A percentile compares a stretch with the other conserved stretches of the same genome.
phyloP scores from a whole-genome alignment of 2,797 vertebrate genomes.

The Hafferia zeledoni region DNA sequence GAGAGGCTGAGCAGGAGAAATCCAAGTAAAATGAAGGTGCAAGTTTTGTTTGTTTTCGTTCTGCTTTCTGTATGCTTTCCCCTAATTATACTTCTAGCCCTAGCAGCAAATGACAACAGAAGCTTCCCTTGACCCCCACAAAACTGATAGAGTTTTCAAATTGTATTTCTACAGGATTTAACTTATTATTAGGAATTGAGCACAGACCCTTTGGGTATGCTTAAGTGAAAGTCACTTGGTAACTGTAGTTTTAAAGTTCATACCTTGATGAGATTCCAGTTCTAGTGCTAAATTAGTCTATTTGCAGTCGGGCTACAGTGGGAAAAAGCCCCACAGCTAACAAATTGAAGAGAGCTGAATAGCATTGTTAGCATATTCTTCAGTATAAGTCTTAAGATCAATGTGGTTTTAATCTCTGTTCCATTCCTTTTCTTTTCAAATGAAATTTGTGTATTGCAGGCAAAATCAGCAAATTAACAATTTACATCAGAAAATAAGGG shows the following conservation, averaged over 20 bases:
- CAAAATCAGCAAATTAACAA: slow-evolving; percentile 94
- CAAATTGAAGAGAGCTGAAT: not conserved
- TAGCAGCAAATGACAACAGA: not conserved
- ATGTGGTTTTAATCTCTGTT: not conserved
- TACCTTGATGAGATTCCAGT: not conserved
- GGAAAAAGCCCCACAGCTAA: not conserved
- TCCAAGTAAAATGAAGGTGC: not conserved
- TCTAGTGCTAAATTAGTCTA: not conserved
- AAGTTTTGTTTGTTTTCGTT: not conserved
- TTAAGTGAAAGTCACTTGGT: not conserved
- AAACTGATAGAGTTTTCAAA: not conserved
- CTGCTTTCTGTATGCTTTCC: not conserved
- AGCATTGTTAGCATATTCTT: not conserved
- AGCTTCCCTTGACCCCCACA: not conserved
- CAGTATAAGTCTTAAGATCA: not conserved
- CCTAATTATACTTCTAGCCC: not conserved
- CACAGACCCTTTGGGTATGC: not conserved
- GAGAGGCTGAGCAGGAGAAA: not conserved
- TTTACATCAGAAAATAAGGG: slow-evolving; percentile 89
- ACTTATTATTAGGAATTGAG: not conserved
- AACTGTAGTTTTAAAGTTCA: not conserved
- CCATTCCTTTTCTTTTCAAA: not conserved
- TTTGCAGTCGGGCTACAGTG: not conserved
- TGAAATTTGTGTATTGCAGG: slow-evolving; percentile 76
- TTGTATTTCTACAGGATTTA: not conserved